These are phyloP conservation scores for Linyphia triangularis DNA, from an alignment of 2,888 invertebrate species.

Conservation along the genomic window DNA sequence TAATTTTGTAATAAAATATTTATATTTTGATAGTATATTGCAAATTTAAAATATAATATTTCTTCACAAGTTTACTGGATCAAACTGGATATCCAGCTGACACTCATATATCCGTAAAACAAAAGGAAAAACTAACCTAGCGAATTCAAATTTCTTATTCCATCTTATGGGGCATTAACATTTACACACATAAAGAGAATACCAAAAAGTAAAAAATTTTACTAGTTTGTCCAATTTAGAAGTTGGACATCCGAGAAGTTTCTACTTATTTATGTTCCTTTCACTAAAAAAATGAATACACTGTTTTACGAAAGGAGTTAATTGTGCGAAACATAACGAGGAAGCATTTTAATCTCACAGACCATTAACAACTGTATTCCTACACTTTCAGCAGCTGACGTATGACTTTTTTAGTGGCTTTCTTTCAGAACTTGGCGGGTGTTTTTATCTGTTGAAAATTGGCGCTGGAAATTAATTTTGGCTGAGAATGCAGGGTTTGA, in stretches of 20 bases:
- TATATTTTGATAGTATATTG: too few relatives aligned
- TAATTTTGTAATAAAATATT: too few relatives aligned
- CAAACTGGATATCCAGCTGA: too few relatives aligned
- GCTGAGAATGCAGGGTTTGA: background rate
- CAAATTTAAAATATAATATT: too few relatives aligned
- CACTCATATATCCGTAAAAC: too few relatives aligned
- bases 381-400: background rate
- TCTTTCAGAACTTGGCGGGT: background rate
- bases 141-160: background rate
- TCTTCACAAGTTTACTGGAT: too few relatives aligned
- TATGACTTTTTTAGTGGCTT: background rate
- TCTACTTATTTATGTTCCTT: constrained; percentile 1
- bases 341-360: constrained; percentile 23
- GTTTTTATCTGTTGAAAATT: background rate
- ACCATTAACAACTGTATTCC: constrained; percentile 8
- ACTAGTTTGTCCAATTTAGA: background rate
- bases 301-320: constrained; percentile 2
- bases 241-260: background rate
- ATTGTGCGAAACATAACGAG: constrained; percentile 24
- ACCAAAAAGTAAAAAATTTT: background rate
- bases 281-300: background rate
- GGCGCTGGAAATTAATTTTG: background rate
- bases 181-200: background rate
- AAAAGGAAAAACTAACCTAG: too few relatives aligned
- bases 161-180: background rate